Base-by-base conservation (phyloP, 30 jellyfish, hydroid and myxozoan species). In the Turritopsis rubra region DNA sequence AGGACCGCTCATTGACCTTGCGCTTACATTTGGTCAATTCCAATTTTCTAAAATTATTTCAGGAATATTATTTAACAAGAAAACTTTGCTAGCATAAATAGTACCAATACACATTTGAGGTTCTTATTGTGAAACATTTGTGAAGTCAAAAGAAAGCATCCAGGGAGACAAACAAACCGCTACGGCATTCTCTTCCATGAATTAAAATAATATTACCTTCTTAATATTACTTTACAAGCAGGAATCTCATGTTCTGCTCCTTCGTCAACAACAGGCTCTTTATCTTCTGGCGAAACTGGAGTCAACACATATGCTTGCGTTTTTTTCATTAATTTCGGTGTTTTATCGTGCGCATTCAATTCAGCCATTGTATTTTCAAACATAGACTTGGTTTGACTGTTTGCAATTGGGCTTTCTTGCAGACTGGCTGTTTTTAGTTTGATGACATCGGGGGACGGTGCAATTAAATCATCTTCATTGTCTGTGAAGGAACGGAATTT, bases 381-480 rank as follows among this genome's bases (percentile, higher is more conserved):
- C 27, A 80, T 26, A n/a, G n/a, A n/a, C 53, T 30, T 53, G 16
- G 77, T 0, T 0, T 26, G 82, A 23, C 60, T 29, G 52, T 28
- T 74, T 21, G 23, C 79, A 18, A 16, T 65, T 24, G 87, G 81
- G 21, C 66, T 22, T 21, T 52, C 79, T 26, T 26, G 30, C 22
- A 22, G 52, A 18, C n/a, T 21, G 54, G 28, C 52, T 8, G 13
- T 53, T 52, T 80, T 80, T 17, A 53, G 52, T 26, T 80, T 80
- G 53, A 80, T 83, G 54, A 81, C 85, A 4, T 83, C 94, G 1
- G 97, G 96, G 24, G 94, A 66, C 16, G 94, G 95, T 7, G 94
- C 74, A 28, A 86, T 75, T 30, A 91, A 81, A 41, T 86, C 97
- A 53, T 87, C 96, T 66, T 84, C 96, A 52, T 76, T 95, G 21